Evolutionary conservation across 1,140 invertebrate genomes (phyloP), one percentile per base, ranked within the genome.

Genomic region (Drosophila cardini): DNA sequence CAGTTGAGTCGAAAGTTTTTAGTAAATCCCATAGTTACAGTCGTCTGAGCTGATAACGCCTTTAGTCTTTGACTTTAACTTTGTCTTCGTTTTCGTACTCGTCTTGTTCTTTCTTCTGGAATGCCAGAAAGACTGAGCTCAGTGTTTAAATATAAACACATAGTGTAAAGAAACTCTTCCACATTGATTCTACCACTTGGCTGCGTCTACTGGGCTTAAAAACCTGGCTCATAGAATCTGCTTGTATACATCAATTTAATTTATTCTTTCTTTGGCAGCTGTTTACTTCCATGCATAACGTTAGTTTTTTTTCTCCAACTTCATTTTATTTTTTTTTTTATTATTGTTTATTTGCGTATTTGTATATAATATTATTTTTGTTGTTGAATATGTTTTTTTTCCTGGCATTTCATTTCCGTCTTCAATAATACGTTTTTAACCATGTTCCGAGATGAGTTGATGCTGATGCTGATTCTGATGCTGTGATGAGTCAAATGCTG

Each of bases 381-480:
- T 78, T 63, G 18, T 63, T 65, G 52, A 56, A 26, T 26, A 5
- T 26, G 21, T 57, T 80, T 60, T 64, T 64, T 69, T 61, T 78
- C 70, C 84, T 77, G 70, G 85, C 84, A 80, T 36, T 89, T 89
- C 74, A 89, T 89, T 89, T 89, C 84, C 84, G 84, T 89, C 84
- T 89, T 89, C 77, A 76, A 89, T 89, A 89, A 89, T 89, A 89
- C 70, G 84, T 89, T 89, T 89, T 89, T 89, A 87, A 87, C 72
- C 83, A 78, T 87, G 70, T 83, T 76, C 80, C 78, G 60, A 58
- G 55, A 58, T 58, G 55, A 43, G 53, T 6, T 56, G 36, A 38
- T 38, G 36, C 36, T 11, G 36, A 36, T 36, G 34, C 34, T 36
- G 34, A 32, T 32, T 32, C 30, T 1, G 48, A 52, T 52, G 48